Evolutionary conservation across 2,113 vertebrate genomes (phyloP), one percentile per base, ranked within the genome.

Genomic region (Hypanus sabinus): DNA sequence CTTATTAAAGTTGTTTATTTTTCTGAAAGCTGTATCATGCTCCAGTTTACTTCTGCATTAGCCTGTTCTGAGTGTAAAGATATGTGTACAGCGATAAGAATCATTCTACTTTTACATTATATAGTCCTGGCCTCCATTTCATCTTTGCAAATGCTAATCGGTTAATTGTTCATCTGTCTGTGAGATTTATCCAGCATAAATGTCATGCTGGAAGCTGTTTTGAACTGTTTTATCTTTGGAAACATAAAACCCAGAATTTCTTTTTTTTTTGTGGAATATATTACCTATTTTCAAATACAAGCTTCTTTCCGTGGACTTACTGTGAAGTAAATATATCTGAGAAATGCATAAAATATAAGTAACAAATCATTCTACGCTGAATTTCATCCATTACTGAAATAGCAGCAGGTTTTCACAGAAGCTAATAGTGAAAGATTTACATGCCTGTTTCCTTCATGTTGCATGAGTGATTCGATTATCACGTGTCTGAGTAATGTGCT

Each of bases 151-250:
- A 90, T 14, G 85, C 85, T 90, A 90, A 90, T 90, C 85, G 65
- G 85, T 65, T 90, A 90, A 90, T 90, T 90, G 85, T 90, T 90
- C 85, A 65, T 90, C 85, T 90, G 85, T 90, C 85, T 90, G 60
- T 65, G 85, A 90, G 60, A 90, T 90, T 90, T 90, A 90, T 60
- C 30, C 60, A 90, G 85, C 85, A 30, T 90, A 90, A 90, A 90
- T 90, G 85, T 90, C 85, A 90, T 90, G 85, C 85, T 62, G 60
- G n/a, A 90, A 90, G 85, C 85, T 65, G 85, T 65, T 90, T 90
- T 62, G 60, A 90, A 33, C 85, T 62, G 60, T 90, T 90, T 68
- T 90, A 90, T 90, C 85, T 90, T 90, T 90, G 85, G 85, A 68
- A 90, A 90, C 85, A 90, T 90, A 90, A 90, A 90, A 90, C 85